Percentiles rank a stretch among this genome's conserved stretches.
phyloP scores from a whole-genome alignment of 1,140 invertebrate genomes.

The silkworm (Bombyx mori) region DNA sequence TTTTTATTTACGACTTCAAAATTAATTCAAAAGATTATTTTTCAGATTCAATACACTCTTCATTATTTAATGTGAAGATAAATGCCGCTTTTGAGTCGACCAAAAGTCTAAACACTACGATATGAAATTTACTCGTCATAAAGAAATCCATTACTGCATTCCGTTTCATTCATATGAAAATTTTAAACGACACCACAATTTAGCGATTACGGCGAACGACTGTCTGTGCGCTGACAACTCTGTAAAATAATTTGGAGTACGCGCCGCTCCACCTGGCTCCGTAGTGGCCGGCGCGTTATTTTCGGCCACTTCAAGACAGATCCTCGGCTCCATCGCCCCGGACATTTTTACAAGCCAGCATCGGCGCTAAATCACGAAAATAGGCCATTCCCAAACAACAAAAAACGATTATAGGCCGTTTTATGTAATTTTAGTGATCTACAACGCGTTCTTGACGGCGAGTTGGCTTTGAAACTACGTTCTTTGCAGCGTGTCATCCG shows the following conservation, averaged over 20 bases:
- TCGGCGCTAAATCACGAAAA: constrained; percentile 60
- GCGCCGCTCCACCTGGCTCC: constrained; percentile 31
- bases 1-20: too few relatives aligned
- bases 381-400: constrained; percentile 56
- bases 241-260: constrained; percentile 41
- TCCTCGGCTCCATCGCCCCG: constrained; percentile 27
- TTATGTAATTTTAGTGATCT: constrained; percentile 58
- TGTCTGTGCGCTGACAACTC: constrained; percentile 29
- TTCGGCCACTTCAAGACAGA: constrained; percentile 38
- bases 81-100: too few relatives aligned
- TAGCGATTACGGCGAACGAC: constrained; percentile 33
- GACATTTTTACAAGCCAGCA: constrained; percentile 55
- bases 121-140: too few relatives aligned
- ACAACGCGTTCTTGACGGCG: constrained; percentile 42
- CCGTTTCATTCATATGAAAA: too few relatives aligned
- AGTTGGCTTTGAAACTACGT: constrained; percentile 53
- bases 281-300: constrained; percentile 31
- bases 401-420: constrained; percentile 64
- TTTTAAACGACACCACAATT: not conserved
- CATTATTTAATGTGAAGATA: too few relatives aligned
- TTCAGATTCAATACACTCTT: too few relatives aligned
- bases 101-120: too few relatives aligned
- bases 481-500: constrained; percentile 40
- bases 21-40: too few relatives aligned
- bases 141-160: too few relatives aligned